phyloP scores from a whole-genome alignment of 2,888 invertebrate species.

The Pachycephus smyrnensis region DNA sequence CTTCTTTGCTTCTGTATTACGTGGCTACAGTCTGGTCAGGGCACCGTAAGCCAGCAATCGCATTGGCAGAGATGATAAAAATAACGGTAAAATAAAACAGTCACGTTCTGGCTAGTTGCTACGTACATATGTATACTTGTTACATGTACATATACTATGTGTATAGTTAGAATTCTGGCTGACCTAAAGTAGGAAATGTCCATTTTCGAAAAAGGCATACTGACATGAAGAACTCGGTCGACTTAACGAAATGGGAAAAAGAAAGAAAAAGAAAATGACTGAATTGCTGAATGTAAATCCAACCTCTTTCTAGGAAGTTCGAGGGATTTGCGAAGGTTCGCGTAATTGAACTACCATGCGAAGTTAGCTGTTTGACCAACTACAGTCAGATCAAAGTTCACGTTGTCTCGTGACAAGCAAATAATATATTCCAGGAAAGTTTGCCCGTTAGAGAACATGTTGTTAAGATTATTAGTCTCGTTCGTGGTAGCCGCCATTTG shows the following conservation, averaged over 20 bases:
- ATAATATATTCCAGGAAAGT: background rate
- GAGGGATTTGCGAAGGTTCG: background rate
- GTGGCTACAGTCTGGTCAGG: background rate
- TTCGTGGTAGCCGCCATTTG: background rate
- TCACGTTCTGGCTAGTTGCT: background rate
- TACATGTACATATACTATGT: background rate
- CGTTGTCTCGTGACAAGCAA: background rate
- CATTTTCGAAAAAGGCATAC: background rate
- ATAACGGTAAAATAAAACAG: constrained; percentile 2
- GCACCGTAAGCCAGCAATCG: background rate
- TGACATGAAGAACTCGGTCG: background rate
- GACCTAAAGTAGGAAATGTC: too few relatives aligned
- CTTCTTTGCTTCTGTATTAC: background rate
- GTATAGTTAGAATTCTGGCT: background rate
- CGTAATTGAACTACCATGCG: background rate
- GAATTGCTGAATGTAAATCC: background rate
- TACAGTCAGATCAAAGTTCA: background rate
- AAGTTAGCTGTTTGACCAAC: background rate
- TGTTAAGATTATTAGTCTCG: background rate
- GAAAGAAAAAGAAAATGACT: background rate
- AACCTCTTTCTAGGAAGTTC: background rate
- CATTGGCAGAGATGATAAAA: background rate
- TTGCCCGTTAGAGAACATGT: background rate
- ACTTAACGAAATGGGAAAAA: background rate
- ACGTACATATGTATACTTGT: background rate